Percentiles rank a stretch among this genome's conserved stretches.
Evolutionary conservation across 2,888 invertebrate species (phyloP).

Genomic region (Tipula lateralis): DNA sequence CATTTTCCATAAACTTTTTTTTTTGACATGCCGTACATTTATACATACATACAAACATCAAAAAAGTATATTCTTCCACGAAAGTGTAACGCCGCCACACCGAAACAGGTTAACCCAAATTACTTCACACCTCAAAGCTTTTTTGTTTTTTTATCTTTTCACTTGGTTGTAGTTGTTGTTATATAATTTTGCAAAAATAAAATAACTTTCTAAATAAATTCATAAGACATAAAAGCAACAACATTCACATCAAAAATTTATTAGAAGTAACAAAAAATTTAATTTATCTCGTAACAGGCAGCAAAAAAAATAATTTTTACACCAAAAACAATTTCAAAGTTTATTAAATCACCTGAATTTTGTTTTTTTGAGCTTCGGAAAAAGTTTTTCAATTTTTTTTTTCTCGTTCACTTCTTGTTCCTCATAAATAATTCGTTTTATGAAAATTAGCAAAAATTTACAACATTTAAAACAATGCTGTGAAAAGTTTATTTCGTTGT

Average conservation of each 20-base stretch:
- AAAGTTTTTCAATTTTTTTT: not conserved
- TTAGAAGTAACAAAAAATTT: not conserved
- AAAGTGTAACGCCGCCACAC: not conserved
- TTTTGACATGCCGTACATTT: not conserved
- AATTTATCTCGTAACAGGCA: not conserved
- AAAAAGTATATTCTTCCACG: not conserved
- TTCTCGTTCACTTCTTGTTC: not conserved
- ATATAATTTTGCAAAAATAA: not conserved
- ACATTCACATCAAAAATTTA: not conserved
- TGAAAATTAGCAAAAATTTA: constrained; percentile 11
- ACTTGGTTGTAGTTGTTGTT: not conserved
- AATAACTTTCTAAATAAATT: constrained; percentile 7
- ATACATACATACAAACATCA: not conserved
- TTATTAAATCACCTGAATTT: constrained; percentile 11
- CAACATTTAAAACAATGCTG: not conserved
- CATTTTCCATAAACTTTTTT: not conserved
- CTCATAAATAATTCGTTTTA: not conserved
- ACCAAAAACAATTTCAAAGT: not conserved
- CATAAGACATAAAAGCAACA: not conserved
- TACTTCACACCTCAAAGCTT: not conserved
- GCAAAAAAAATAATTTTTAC: not conserved
- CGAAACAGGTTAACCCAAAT: not conserved
- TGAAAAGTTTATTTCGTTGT: not conserved
- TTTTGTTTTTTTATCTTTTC: not conserved
- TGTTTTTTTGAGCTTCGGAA: not conserved